Conservation (phyloP, 2,888 invertebrate species). For the Sesia apiformis region DNA sequence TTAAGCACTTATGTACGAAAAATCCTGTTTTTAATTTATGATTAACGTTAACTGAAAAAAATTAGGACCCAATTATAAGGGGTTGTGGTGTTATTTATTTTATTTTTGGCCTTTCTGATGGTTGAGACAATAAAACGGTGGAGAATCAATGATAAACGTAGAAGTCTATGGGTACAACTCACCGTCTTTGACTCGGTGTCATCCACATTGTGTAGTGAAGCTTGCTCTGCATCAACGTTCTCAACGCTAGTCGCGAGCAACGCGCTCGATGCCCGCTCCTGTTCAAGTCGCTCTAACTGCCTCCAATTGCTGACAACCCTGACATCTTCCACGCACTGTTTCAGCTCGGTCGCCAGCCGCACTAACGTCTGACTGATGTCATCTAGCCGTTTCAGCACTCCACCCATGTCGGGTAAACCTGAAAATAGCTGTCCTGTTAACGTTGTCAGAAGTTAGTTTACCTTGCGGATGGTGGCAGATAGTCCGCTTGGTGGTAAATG, state of each 20-base stretch:
- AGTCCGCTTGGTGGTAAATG: too few species aligned
- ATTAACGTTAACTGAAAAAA: too few species aligned
- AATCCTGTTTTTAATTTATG: too few species aligned
- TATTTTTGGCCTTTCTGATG: too few species aligned
- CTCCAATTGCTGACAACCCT: constrained; percentile 75
- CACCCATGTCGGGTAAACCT: constrained; percentile 46
- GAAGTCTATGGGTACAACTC: constrained; percentile 6
- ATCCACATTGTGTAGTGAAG: constrained; percentile 55
- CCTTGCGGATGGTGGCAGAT: too few species aligned
- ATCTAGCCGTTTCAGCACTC: constrained; percentile 78
- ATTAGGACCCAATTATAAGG: too few species aligned
- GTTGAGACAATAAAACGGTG: too few species aligned
- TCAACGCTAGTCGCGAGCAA: constrained; percentile 80
- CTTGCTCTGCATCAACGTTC: constrained; percentile 73
- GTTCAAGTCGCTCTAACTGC: constrained; percentile 75
- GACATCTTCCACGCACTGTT: constrained; percentile 83
- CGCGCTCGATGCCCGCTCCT: constrained; percentile 79
- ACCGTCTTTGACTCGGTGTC: constrained; percentile 86
- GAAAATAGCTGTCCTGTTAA: constrained; percentile 6
- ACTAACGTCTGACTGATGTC: constrained; percentile 80
- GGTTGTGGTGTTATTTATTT: too few species aligned
- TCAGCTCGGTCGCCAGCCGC: constrained; percentile 80
- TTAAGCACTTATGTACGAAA: too few species aligned
- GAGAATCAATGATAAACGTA: too few species aligned
- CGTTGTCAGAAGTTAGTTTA: too few species aligned